Base-by-base conservation (phyloP, 2,113 vertebrate species). In the Phylloscopus whistleri region DNA sequence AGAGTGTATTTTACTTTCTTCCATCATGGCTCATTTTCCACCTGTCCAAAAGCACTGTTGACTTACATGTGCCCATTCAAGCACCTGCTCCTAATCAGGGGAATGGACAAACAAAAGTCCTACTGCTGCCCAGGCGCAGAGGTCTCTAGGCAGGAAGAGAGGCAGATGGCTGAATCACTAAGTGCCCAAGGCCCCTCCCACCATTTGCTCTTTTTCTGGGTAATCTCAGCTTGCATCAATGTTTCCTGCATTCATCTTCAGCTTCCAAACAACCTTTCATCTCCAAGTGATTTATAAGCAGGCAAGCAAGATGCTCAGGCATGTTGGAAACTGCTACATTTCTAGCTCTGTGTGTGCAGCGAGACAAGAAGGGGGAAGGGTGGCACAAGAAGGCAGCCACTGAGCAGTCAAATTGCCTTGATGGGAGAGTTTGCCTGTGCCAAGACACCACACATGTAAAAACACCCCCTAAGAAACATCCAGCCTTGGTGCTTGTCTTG, bases 31-130 rank as follows among this genome's bases (percentile, higher is more conserved):
- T 90, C 35, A 85, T 96, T 93, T 77, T 55, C 74, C 77, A 64
- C 66, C 83, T 83, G 80, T 74, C 78, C 23, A 3, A 33, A 67
- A 44, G 55, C 56, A 43, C 55, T 93, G 75, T 94, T 96, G 91
- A 94, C 88, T 49, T 94, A 27, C 44, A 85, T 88, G 55, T 86
- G 68, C 55, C 81, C 78, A 69, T 23, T 94, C 66, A 77, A 66
- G 73, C 58, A 10, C 74, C 73, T 84, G 64, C 69, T 91, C 48
- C 63, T 94, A 97, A 94, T 94, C 88, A 95, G 74, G 41, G 39
- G 41, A 83, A 46, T 5, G 3, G 70, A 72, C 74, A 95, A 96
- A 95, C 81, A 81, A 28, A 46, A 62, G 52, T 49, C 51, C 39
- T 43, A n/a, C n/a, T 2, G 0, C 51, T 60, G 44, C 52, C 49